Percentiles rank a stretch among this genome's conserved stretches.
phyloP scores from a whole-genome alignment of 2,113 vertebrate genomes.

The Coptodon bakossiorum region DNA sequence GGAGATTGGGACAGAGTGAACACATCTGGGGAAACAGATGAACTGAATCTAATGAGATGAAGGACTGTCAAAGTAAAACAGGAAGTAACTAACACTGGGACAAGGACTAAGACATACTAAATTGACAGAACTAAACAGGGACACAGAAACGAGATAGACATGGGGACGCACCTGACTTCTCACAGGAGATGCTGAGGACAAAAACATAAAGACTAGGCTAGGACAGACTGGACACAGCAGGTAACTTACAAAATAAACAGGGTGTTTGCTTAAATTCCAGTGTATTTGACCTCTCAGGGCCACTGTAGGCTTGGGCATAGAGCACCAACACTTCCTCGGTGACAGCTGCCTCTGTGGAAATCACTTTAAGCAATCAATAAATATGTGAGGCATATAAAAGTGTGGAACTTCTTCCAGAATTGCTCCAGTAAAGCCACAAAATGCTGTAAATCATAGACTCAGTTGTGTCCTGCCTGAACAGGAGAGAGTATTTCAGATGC shows the following conservation, averaged over 20 bases:
- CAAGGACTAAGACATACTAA: not conserved
- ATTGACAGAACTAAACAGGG: not conserved
- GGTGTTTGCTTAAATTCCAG: not conserved
- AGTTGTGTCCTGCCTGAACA: fast-evolving
- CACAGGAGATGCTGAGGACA: not conserved
- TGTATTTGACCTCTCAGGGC: not conserved
- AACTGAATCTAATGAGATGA: not conserved
- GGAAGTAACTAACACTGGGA: not conserved
- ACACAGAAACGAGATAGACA: not conserved
- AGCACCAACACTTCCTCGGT: not conserved
- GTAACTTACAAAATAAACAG: not conserved
- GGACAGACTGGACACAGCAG: not conserved
- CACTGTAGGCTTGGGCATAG: not conserved
- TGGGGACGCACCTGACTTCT: not conserved
- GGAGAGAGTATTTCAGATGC: not conserved
- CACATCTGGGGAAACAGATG: not conserved
- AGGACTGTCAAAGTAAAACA: not conserved
- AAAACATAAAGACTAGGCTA: not conserved
- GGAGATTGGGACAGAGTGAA: not conserved
- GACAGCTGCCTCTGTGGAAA: not conserved
- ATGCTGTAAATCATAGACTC: not conserved
- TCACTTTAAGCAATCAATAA: not conserved
- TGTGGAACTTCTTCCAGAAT: not conserved
- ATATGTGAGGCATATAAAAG: not conserved
- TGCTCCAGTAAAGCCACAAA: fast-evolving